A percentile compares a stretch with the other conserved stretches of the same genome.
These are phyloP conservation scores for Philaethria dido DNA, from an alignment of 2,888 invertebrate genomes.

Conservation along the genomic window DNA sequence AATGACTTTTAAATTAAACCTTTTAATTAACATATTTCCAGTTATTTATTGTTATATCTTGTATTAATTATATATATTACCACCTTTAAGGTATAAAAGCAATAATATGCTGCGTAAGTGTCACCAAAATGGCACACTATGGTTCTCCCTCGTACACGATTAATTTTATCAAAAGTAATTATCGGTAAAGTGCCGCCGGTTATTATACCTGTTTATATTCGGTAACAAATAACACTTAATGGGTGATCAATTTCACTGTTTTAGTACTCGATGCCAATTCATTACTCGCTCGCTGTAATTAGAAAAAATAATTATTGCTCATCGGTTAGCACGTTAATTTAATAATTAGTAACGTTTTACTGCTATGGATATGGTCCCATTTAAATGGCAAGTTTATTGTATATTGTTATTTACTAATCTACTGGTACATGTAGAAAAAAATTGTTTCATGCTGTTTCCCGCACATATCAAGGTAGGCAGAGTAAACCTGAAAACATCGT, in stretches of 20 bases:
- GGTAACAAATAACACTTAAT: constrained; percentile 42
- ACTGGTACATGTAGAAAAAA: no score
- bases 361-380: background rate
- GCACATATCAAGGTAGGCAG: no score
- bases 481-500: no score
- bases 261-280: constrained; percentile 31
- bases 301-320: constrained; percentile 34
- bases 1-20: no score
- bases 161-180: constrained; percentile 40
- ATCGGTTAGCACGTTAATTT: constrained; percentile 1
- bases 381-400: background rate
- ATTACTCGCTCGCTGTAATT: constrained; percentile 36
- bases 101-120: background rate
- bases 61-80: background rate
- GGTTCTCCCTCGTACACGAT: constrained; percentile 17
- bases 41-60: background rate
- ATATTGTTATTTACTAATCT: background rate
- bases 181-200: constrained; percentile 30
- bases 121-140: background rate
- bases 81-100: background rate
- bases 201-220: constrained; percentile 35
- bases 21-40: no score
- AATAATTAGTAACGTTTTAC: background rate
- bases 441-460: no score
- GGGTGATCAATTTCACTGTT: constrained; percentile 39